Evolutionary conservation across 2,113 vertebrate species (phyloP).

Genomic region (Hippocampus barbouri): DNA sequence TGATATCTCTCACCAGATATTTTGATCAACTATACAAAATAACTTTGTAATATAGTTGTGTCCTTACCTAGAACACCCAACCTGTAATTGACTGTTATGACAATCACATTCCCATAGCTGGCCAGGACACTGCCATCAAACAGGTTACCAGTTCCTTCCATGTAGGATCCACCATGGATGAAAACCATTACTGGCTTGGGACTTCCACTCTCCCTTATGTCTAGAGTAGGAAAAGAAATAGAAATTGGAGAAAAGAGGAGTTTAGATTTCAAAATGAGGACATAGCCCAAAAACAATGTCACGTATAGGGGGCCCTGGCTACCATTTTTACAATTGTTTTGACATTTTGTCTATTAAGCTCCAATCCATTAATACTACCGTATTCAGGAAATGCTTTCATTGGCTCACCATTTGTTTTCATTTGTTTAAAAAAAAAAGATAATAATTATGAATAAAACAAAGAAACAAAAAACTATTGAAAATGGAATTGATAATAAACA

Average conservation of each 20-base stretch:
- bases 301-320: not conserved
- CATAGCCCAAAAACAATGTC: constrained; percentile 46
- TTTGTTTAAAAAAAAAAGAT: too few relatives aligned
- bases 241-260: constrained; percentile 64
- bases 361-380: not conserved
- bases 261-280: constrained; percentile 70
- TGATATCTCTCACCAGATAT: too few relatives aligned
- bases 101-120: constrained; percentile 99
- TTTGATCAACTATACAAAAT: not conserved
- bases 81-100: constrained; percentile 98
- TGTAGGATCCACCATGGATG: constrained; percentile 98
- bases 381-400: not conserved
- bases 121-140: constrained; percentile 99
- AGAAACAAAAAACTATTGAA: not conserved
- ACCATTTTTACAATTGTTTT: not conserved
- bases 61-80: constrained; percentile 97
- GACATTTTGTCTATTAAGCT: too few relatives aligned
- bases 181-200: constrained; percentile 99
- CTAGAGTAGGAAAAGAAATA: constrained; percentile 62
- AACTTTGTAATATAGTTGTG: not conserved
- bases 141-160: constrained; percentile 99
- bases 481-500: not conserved
- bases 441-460: not conserved
- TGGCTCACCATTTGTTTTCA: not conserved
- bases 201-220: constrained; percentile 98